Base-by-base conservation (phyloP, 2,113 vertebrate species). In the Elephas maximus region DNA sequence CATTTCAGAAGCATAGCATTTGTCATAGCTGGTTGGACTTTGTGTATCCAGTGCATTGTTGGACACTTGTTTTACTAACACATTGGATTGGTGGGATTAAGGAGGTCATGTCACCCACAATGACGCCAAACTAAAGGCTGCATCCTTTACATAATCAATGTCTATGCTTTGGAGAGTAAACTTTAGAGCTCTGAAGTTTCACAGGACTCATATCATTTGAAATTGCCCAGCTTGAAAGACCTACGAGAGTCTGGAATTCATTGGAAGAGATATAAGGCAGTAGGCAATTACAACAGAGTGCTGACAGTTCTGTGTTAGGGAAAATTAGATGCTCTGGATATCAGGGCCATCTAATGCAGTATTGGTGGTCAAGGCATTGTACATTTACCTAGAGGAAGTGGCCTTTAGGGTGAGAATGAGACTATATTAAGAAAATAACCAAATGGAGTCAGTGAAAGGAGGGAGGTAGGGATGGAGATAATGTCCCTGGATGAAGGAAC, bases 1-100 rank as follows among this genome's bases (percentile, higher is more conserved):
- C 41, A 18, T 92, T 91, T 92, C n/a, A 67, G 67, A 89, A 88
- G 24, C 28, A 73, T 24, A 87, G 33, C 23, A 73, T 92, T 83
- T 76, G 37, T 83, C 37, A 28, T 24, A 90, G 63, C 20, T 81
- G 53, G 24, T 81, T 62, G n/a, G 23, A 57, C 21, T 33, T 91
- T 80, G 21, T 84, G 57, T 11, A 17, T 60, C 41, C 12, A 88
- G 48, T 77, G 37, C 74, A 60, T 23, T 80, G 15, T 14, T 89
- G 18, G 23, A 60, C 24, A 63, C 23, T 81, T 92, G 14, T 65
- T 94, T 80, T 85, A 63, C 24, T 65, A 37, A 33, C 10, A 67
- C 12, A 6, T 67, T 44, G 51, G 48, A 57, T 17, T 60, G n/a
- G 24, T 86, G 67, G 51, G 8, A 78, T 18, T 80, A 48, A 87